Evolutionary conservation across 2,113 vertebrate species (phyloP), one percentile per base, ranked within the genome.

Genomic region (Leptobrachium ailaonicum): DNA sequence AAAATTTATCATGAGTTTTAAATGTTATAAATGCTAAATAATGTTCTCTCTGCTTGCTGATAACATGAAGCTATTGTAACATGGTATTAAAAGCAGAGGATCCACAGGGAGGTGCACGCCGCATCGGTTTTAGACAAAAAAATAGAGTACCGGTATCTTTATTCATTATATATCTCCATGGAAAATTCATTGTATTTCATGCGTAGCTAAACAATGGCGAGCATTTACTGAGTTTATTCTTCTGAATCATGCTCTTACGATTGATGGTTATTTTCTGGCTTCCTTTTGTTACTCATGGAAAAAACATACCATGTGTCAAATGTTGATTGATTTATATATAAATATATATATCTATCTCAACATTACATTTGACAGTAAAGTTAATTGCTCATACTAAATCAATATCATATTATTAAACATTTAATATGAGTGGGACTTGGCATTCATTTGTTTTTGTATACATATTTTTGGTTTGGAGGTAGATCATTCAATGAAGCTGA

Each of bases 151-250:
- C 68, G 56, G 53, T 72, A 62, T 71, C 68, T 68, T 63, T 79
- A 71, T 79, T 79, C 76, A 79, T 79, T 71, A 63, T 47, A 43
- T 54, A 71, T 72, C 68, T 79, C 76, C 32, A 64, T 79, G 76
- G 76, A 79, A 64, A 64, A 71, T 43, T 14, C 32, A 53, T 63
- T 64, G 76, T 71, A 58, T 67, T 71, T 12, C 76, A 45, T 58
- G 42, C 64, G 41, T 14, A 64, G 7, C 41, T 58, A n/a, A 44
- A 77, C 75, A 77, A 77, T 77, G 13, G 66, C 13, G 44, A 66
- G 64, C 75, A 64, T 77, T 77, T 68, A 66, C 64, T 56, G 41
- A 77, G 9, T 5, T 13, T 62, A 12, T 44, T 32, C 43, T 11
- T 74, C 62, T 66, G 40, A 53, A 71, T 71, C 53, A 20, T 71